Evolutionary conservation across 2,797 vertebrate genomes (phyloP), one percentile per base, ranked within the genome.

Genomic region (Spinus olivaceus): DNA sequence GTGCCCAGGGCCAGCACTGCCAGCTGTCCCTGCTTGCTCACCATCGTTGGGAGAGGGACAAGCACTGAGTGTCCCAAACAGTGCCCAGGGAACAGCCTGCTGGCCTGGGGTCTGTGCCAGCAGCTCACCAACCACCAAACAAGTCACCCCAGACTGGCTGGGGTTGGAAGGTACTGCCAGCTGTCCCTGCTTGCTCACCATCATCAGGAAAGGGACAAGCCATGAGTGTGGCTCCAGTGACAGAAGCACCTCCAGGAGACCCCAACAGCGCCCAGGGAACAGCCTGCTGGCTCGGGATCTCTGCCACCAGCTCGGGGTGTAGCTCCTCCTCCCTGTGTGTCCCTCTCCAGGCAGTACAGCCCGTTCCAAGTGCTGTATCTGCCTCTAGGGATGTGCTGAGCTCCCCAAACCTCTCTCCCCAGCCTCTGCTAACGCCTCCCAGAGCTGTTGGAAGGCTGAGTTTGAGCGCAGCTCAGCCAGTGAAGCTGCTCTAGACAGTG

Each of bases 381-480:
- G 4, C 35, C 25, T 3, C 41, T 3, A 6, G 33, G 3, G 5
- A 4, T 0, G 9, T 14, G 10, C 49, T 11, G 0, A 66, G 1
- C 16, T 14, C 16, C 35, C 47, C 86, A 51, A 0, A 41, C 5
- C 41, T 37, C 22, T 0, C 5, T 66, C 25, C 39, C 19, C 47
- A 11, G 0, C 19, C 66, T 54, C 64, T 42, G n/a, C 6, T 6
- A 11, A 39, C 0, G 1, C 17, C 13, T 54, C 30, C 50, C 5
- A 6, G 60, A 33, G 67, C 37, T 71, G 33, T 6, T 47, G 57
- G 57, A 35, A n/a, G 35, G 39, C 3, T 10, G 39, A 25, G 22
- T 30, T 8, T 37, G 66, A 71, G 73, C 1, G 1, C 65, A 21
- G 21, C 7, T 73, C 21, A 5, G 11, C 16, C 59, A 12, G 27